Evolutionary conservation across 92 coral and sea anemone species (phyloP).

Genomic region (Siderastrea siderea): DNA sequence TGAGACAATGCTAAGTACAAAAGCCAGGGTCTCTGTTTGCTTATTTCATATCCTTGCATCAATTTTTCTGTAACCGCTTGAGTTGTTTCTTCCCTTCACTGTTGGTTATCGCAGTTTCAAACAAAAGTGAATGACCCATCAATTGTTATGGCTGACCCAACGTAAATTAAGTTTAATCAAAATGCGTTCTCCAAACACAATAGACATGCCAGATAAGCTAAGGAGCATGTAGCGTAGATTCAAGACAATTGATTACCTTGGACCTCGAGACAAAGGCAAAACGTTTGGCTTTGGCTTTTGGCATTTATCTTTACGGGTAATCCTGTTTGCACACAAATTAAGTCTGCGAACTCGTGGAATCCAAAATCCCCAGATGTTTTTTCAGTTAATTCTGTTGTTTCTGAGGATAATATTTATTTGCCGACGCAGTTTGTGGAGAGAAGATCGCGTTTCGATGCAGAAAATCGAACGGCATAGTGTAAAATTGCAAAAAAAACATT

Average conservation of each 20-base stretch:
- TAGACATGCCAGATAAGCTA: constrained; percentile 11
- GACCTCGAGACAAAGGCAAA: constrained; percentile 15
- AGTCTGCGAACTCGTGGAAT: constrained; percentile 28
- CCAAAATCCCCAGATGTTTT: constrained; percentile 15
- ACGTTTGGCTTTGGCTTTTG: not conserved
- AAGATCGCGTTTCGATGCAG: constrained; percentile 13
- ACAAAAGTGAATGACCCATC: constrained; percentile 42
- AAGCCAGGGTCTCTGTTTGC: constrained; percentile 21
- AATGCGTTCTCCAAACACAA: constrained; percentile 19
- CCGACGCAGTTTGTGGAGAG: not conserved
- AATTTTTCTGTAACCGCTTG: constrained; percentile 33
- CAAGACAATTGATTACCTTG: constrained; percentile 7
- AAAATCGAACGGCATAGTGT: not conserved
- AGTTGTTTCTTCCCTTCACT: not conserved
- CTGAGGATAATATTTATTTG: constrained; percentile 21
- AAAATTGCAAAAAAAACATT: not conserved
- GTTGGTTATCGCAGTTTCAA: constrained; percentile 16
- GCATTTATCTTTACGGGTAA: constrained; percentile 13
- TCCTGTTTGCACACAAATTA: constrained; percentile 46
- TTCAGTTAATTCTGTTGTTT: constrained; percentile 28
- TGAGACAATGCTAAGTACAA: constrained; percentile 20
- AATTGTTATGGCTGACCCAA: constrained; percentile 34
- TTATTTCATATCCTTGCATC: constrained; percentile 23
- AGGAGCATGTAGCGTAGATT: constrained; percentile 20
- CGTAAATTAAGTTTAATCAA: constrained; percentile 43